Percentiles rank a stretch among this genome's conserved stretches.
Conservation (phyloP, 1,140 invertebrate species). For the Melitaea cinxia region DNA sequence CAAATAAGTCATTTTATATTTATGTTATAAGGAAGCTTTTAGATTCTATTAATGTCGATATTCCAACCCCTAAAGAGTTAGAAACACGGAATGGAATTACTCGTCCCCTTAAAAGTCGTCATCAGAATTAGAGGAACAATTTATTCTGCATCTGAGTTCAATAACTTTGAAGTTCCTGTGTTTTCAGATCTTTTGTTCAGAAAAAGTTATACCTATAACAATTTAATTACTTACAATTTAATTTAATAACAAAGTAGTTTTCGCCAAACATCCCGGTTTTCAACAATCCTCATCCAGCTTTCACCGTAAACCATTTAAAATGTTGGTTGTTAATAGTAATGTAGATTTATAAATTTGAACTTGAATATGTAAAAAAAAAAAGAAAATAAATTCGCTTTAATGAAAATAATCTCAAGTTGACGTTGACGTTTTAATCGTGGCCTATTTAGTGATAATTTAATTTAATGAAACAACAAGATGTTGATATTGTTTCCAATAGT, state of each 20-base stretch:
- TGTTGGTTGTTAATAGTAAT: too few relatives aligned
- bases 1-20: constrained; percentile 50
- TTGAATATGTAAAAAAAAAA: background rate
- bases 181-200: too few relatives aligned
- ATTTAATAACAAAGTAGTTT: too few relatives aligned
- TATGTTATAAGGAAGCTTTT: constrained; percentile 69
- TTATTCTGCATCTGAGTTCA: constrained; percentile 58
- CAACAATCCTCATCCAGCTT: too few relatives aligned
- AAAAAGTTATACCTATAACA: too few relatives aligned
- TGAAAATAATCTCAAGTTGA: background rate
- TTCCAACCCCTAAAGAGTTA: constrained; percentile 74
- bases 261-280: too few relatives aligned
- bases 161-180: constrained; percentile 48
- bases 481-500: constrained; percentile 13
- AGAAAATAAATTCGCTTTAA: too few relatives aligned
- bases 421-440: background rate
- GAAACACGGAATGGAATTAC: constrained; percentile 77
- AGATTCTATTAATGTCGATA: constrained; percentile 73
- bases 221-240: too few relatives aligned
- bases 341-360: too few relatives aligned
- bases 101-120: constrained; percentile 67
- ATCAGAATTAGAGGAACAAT: constrained; percentile 72
- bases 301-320: too few relatives aligned
- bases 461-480: constrained; percentile 12
- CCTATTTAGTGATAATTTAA: background rate